phyloP scores from a whole-genome alignment of 2,797 vertebrate species.

The Anguilla marmorata region DNA sequence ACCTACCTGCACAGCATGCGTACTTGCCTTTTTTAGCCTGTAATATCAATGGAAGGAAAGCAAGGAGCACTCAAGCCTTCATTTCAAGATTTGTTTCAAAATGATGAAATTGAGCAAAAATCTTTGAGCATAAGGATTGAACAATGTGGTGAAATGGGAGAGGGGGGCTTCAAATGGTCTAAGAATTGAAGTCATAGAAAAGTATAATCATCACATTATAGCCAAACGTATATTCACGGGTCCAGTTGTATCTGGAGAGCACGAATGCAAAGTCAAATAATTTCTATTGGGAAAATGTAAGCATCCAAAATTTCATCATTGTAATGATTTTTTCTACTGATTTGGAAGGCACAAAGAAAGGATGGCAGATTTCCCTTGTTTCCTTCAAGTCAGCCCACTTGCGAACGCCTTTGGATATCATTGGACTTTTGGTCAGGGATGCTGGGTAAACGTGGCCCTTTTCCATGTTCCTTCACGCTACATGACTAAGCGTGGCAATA shows the following conservation, averaged over 20 bases:
- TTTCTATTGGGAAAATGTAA: neutral
- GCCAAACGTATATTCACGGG: neutral
- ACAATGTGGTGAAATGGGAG: neutral
- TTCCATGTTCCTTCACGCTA: neutral
- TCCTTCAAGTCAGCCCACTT: neutral
- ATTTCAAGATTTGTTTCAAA: conserved; percentile 1
- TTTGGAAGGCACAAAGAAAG: neutral
- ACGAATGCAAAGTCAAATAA: neutral
- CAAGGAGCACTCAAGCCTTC: neutral
- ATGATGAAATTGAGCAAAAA: neutral
- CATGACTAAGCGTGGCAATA: neutral
- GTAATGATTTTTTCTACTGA: neutral
- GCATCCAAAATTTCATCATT: neutral
- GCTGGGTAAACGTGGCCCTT: neutral
- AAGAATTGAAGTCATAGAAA: neutral
- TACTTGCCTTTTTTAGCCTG: neutral
- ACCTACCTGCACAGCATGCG: neutral
- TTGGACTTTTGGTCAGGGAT: neutral
- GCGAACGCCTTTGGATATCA: no score
- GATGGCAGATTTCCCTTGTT: conserved; percentile 9
- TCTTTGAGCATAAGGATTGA: neutral
- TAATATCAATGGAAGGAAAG: neutral
- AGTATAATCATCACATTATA: neutral
- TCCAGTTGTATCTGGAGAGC: neutral
- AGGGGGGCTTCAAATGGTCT: neutral